phyloP scores from a whole-genome alignment of 2,888 invertebrate genomes.

The Metopia argyrocephala region DNA sequence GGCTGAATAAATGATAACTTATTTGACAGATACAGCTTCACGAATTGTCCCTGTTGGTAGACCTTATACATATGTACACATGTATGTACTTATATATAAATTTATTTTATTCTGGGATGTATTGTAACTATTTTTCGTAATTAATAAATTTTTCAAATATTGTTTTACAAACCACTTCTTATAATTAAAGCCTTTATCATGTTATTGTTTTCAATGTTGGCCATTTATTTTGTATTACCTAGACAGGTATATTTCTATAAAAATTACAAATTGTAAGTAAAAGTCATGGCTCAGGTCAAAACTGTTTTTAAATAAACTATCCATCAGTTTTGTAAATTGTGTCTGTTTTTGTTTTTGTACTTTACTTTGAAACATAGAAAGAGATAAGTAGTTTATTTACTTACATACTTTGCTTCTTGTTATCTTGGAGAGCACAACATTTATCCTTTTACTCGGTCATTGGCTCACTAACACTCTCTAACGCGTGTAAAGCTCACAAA shows the following conservation, averaged over 20 bases:
- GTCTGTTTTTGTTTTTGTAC: not conserved
- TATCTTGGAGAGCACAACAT: not conserved
- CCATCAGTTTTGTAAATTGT: slow-evolving; percentile 6
- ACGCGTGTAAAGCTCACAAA: not conserved
- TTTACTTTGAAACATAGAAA: too few relatives aligned
- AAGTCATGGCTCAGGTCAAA: slow-evolving; percentile 28
- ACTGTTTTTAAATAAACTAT: slow-evolving; percentile 26
- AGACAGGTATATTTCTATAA: not conserved
- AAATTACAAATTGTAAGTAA: not conserved
- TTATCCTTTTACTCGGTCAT: not conserved
- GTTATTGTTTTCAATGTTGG: not conserved
- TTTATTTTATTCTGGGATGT: too few relatives aligned
- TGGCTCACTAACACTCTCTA: not conserved
- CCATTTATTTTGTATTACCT: not conserved
- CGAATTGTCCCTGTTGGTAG: too few relatives aligned
- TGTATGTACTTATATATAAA: too few relatives aligned
- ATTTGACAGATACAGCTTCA: too few relatives aligned
- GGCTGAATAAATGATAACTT: too few relatives aligned
- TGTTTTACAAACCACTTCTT: not conserved
- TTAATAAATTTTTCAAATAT: too few relatives aligned
- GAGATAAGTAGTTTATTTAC: not conserved
- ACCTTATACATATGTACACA: too few relatives aligned
- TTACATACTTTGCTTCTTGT: not conserved
- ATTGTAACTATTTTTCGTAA: too few relatives aligned
- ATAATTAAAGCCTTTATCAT: not conserved